Evolutionary conservation across 1,140 invertebrate species (phyloP), one percentile per base, ranked within the genome.

Genomic region (Sitodiplosis mosellana): DNA sequence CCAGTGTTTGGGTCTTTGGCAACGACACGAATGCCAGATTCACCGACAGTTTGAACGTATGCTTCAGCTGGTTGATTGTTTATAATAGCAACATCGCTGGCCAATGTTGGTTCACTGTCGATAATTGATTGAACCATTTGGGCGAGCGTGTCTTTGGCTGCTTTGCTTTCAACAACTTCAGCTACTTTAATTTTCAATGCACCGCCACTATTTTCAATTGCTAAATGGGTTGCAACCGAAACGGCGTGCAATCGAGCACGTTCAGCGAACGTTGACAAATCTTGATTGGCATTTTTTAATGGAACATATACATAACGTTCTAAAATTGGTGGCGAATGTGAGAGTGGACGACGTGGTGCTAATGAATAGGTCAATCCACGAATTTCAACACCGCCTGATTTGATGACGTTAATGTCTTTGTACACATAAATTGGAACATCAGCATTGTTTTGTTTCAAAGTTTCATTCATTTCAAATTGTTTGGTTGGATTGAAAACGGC

Each of bases 331-430:
- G 87, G 91, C 18, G 77, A 63, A 61, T 91, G 87, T 12, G 69
- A 59, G 57, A 80, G 76, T 51, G 80, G 76, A 50, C 87, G 76
- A 49, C 85, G 74, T 19, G 89, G 88, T 1, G 92, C 88, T 12
- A 93, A 67, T 51, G 83, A 87, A 0, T 86, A 81, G 65, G 94
- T 94, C 58, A 97, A 72, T 40, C 90, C 91, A 55, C 86, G 76
- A 7, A 96, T 68, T 66, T 93, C 87, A 33, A 96, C 74, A 34
- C 91, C 91, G 8, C 86, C 89, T 40, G 84, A 80, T 57, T 81
- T 76, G 19, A 87, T 77, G 1, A 84, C 73, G 56, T 80, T 78
- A 19, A 88, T 74, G 47, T 86, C 72, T n/a, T 75, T 69, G 55
- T 90, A 83, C 60, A 80, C 77, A 49, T 75, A 70, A 4, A 91